Conservation (phyloP, 2,888 invertebrate genomes). For the Hofmannophila pseudospretella region DNA sequence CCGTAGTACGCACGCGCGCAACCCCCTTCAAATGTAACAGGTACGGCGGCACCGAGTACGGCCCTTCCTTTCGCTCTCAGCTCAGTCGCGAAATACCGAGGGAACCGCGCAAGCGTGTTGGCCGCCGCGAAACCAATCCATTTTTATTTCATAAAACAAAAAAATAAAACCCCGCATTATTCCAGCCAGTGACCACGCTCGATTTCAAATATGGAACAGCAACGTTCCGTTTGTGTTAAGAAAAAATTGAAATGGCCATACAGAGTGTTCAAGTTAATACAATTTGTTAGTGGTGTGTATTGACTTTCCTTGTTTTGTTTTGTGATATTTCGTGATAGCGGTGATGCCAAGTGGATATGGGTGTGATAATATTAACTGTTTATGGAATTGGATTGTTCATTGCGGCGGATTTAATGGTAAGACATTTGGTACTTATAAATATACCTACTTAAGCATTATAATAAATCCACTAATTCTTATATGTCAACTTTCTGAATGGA, state of each 20-base stretch:
- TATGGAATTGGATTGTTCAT: conserved; percentile 65
- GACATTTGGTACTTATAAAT: no score
- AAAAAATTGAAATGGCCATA: conserved; percentile 25
- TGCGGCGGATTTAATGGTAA: conserved; percentile 58
- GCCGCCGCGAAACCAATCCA: conserved; percentile 24
- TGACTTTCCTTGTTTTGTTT: conserved; percentile 64
- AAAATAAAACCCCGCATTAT: conserved; percentile 36
- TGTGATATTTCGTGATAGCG: conserved; percentile 60
- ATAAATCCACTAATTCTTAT: no score
- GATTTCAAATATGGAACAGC: conserved; percentile 31
- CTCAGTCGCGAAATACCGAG: conserved; percentile 57
- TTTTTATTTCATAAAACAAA: conserved; percentile 24
- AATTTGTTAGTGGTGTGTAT: conserved; percentile 44
- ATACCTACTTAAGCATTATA: no score
- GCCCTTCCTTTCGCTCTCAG: conserved; percentile 31
- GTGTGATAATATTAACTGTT: conserved; percentile 65
- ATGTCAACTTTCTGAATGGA: no score
- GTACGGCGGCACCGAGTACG: conserved; percentile 22
- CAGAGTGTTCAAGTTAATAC: conserved; percentile 28
- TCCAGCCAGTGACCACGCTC: conserved; percentile 24
- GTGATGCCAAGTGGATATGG: conserved; percentile 65
- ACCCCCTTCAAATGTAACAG: conserved; percentile 45
- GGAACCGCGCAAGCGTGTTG: conserved; percentile 54
- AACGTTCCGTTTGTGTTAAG: conserved; percentile 17
- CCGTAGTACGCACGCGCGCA: conserved; percentile 45